These are phyloP conservation scores for Nymphalis c-album DNA, from an alignment of 2,888 invertebrate genomes.

Conservation along the genomic window DNA sequence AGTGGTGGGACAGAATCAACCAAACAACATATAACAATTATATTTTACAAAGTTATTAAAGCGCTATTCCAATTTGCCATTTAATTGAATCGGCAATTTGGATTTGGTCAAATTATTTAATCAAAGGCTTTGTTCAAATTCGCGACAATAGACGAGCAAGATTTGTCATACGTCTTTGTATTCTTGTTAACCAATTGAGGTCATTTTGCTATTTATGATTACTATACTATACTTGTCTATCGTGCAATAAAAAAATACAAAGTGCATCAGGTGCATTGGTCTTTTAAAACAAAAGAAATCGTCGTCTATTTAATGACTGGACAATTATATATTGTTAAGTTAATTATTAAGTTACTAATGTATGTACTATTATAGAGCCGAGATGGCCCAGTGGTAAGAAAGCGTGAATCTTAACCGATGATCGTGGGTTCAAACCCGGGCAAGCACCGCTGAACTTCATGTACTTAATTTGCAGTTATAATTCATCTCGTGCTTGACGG, in stretches of 20 bases:
- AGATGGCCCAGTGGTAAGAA: no score
- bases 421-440: no score
- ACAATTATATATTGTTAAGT: no score
- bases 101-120: slow-evolving; percentile 19
- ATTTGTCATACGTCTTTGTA: slow-evolving; percentile 23
- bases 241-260: not conserved
- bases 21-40: not conserved
- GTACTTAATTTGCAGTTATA: no score
- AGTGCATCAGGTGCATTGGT: no score
- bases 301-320: no score
- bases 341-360: no score
- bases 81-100: slow-evolving; percentile 17
- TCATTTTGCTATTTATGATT: not conserved
- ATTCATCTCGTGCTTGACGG: no score
- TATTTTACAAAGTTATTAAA: not conserved
- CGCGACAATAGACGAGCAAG: slow-evolving; percentile 14
- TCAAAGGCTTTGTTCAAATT: slow-evolving; percentile 18
- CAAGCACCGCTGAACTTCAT: no score
- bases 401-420: no score
- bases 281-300: no score
- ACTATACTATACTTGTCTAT: not conserved
- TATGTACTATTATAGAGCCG: no score
- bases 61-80: not conserved
- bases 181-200: slow-evolving; percentile 21
- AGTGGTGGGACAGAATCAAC: not conserved